Evolutionary conservation across 2,113 vertebrate genomes (phyloP).

Genomic region (Cochlearius cochlearius): DNA sequence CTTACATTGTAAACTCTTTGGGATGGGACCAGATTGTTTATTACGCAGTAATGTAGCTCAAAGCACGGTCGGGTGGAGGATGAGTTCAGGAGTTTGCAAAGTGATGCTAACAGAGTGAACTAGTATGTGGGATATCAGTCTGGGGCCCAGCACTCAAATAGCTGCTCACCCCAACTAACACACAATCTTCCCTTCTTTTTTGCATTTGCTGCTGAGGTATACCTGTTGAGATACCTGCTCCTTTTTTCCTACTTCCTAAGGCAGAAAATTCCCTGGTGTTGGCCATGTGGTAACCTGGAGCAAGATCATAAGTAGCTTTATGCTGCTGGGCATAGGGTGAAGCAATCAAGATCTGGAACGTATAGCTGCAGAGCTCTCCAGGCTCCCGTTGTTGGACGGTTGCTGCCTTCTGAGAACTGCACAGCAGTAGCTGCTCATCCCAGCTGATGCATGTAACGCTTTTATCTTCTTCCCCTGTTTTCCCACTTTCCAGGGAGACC

Average conservation of each 20-base stretch:
- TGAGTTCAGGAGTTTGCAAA: background rate
- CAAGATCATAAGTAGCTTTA: background rate
- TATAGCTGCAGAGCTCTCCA: background rate
- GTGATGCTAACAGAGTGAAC: background rate
- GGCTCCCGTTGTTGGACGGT: rapidly evolving
- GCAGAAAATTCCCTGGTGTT: background rate
- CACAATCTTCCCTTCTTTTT: background rate
- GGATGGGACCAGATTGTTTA: background rate
- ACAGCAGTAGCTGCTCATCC: background rate
- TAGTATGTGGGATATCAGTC: background rate
- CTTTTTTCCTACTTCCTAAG: background rate
- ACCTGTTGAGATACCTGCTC: background rate
- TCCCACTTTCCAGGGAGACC: background rate
- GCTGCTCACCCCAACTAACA: background rate
- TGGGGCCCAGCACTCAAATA: background rate
- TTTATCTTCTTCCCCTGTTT: background rate
- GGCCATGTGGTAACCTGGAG: background rate
- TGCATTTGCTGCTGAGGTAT: background rate
- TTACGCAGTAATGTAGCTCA: background rate
- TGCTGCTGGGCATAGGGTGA: background rate
- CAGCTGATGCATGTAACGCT: background rate
- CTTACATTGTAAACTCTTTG: background rate
- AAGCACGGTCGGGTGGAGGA: background rate
- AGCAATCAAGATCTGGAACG: background rate
- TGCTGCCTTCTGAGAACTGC: background rate